A percentile compares a stretch with the other conserved stretches of the same genome.
Conservation (phyloP, 92 coral and sea anemone species). For the Epizoanthus rinbou region DNA sequence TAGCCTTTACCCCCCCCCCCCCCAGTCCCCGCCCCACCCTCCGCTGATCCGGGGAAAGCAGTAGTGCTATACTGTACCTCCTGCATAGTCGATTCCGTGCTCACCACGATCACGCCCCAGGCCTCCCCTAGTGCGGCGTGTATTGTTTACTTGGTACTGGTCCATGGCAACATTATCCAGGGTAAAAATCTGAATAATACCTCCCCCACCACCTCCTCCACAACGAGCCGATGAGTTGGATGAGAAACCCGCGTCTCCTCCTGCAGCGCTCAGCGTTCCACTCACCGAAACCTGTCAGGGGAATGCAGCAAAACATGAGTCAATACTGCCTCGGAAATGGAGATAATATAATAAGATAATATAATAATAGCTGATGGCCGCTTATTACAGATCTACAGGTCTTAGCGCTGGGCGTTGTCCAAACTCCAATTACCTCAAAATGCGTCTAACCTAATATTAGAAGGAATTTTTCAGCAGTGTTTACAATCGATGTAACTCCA, state of each 20-base stretch:
- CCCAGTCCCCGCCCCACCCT: background rate
- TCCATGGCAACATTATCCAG: conserved; percentile 11
- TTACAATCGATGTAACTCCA: no score
- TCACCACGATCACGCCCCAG: conserved; percentile 28
- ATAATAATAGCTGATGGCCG: no score
- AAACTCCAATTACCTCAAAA: no score
- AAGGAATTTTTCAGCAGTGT: no score
- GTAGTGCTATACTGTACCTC: conserved; percentile 9
- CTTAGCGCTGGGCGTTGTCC: no score
- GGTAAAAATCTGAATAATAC: conserved; percentile 35
- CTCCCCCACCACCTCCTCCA: conserved; percentile 48
- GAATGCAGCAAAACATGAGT: background rate
- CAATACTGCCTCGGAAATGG: no score
- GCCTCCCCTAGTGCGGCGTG: conserved; percentile 37
- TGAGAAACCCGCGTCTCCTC: conserved; percentile 30
- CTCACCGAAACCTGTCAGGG: conserved; percentile 5
- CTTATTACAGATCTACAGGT: no score
- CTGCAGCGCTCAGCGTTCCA: conserved; percentile 19
- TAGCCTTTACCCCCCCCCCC: no score
- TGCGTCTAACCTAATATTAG: no score
- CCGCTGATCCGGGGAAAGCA: background rate
- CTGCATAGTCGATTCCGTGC: conserved; percentile 29
- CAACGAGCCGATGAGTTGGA: conserved; percentile 17
- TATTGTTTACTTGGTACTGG: background rate
- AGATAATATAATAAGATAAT: no score